A percentile compares a stretch with the other conserved stretches of the same genome.
phyloP scores from a whole-genome alignment of 2,797 vertebrate species.

The Takifugu ocellatus region DNA sequence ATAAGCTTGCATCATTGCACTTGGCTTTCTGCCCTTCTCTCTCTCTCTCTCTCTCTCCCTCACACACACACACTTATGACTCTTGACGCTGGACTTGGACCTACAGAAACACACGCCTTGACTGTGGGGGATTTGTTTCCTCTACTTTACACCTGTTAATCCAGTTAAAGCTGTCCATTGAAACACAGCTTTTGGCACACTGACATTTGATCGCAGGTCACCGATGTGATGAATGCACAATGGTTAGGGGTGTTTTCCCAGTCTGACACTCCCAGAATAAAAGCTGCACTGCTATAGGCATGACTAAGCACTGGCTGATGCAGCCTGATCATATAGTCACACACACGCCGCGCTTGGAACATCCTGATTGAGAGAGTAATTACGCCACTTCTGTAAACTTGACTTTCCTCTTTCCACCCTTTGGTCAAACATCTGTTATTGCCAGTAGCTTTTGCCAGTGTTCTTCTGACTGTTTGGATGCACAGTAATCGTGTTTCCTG shows the following conservation, averaged over 20 bases:
- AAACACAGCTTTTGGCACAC: constrained; percentile 44
- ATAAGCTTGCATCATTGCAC: constrained; percentile 51
- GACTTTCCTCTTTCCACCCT: constrained; percentile 10
- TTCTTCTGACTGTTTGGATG: constrained; percentile 30
- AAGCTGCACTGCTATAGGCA: constrained; percentile 10
- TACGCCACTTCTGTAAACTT: constrained; percentile 7
- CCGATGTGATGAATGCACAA: constrained; percentile 16
- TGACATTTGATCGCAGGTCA: constrained; percentile 18
- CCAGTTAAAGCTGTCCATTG: constrained; percentile 46
- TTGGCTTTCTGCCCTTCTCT: constrained; percentile 57
- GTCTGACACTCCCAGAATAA: constrained; percentile 3
- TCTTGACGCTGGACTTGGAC: constrained; percentile 50
- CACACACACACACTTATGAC: constrained; percentile 32
- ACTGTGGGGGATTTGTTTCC: constrained; percentile 64
- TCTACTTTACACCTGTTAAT: constrained; percentile 41
- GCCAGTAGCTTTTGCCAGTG: constrained; percentile 29
- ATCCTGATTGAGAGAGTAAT: neutral
- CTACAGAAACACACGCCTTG: constrained; percentile 62
- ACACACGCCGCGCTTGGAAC: neutral
- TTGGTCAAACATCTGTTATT: constrained; percentile 47
- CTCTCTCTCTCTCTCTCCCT: constrained; percentile 29
- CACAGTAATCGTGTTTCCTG: neutral
- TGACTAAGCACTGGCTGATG: constrained; percentile 38
- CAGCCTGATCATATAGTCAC: constrained; percentile 12
- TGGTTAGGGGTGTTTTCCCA: constrained; percentile 11